phyloP scores from a whole-genome alignment of 2,888 invertebrate species.

The Drosophila nigricruria region DNA sequence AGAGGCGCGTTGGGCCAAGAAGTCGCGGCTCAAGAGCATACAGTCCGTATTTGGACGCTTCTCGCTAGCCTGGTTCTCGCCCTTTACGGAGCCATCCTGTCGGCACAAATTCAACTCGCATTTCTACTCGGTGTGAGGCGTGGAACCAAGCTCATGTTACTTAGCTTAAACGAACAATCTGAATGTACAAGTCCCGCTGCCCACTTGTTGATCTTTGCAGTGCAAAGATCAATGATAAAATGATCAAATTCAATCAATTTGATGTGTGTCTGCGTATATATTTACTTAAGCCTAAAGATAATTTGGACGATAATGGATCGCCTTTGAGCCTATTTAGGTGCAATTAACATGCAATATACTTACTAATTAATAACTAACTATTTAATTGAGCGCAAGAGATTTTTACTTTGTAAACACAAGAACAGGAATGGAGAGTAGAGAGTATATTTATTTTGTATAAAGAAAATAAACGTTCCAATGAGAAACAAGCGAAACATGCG shows the following conservation, averaged over 20 bases:
- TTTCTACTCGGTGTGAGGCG: constrained; percentile 91
- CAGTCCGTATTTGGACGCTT: constrained; percentile 99
- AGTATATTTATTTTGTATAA: constrained; percentile 50
- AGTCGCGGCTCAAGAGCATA: constrained; percentile 97
- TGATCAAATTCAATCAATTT: constrained; percentile 24
- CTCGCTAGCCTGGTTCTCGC: constrained; percentile 96
- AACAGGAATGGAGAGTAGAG: no score
- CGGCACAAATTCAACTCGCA: constrained; percentile 92
- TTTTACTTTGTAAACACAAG: constrained; percentile 30
- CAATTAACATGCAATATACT: constrained; percentile 46
- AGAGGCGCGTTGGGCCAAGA: constrained; percentile 96
- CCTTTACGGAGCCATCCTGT: constrained; percentile 89
- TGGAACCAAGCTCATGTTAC: constrained; percentile 15
- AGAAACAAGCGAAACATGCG: constrained; percentile 42
- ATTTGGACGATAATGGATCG: constrained; percentile 27
- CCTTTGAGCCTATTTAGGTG: constrained; percentile 22
- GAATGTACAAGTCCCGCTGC: constrained; percentile 46
- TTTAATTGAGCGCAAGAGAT: constrained; percentile 38
- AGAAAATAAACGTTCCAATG: constrained; percentile 44
- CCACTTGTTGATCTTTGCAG: constrained; percentile 61
- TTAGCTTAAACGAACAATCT: constrained; percentile 62
- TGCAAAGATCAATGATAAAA: constrained; percentile 46
- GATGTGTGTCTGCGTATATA: constrained; percentile 36
- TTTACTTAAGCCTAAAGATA: constrained; percentile 47
- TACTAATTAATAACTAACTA: constrained; percentile 35